Evolutionary conservation across 2,113 vertebrate genomes (phyloP).

Genomic region (Tringa solitaria): DNA sequence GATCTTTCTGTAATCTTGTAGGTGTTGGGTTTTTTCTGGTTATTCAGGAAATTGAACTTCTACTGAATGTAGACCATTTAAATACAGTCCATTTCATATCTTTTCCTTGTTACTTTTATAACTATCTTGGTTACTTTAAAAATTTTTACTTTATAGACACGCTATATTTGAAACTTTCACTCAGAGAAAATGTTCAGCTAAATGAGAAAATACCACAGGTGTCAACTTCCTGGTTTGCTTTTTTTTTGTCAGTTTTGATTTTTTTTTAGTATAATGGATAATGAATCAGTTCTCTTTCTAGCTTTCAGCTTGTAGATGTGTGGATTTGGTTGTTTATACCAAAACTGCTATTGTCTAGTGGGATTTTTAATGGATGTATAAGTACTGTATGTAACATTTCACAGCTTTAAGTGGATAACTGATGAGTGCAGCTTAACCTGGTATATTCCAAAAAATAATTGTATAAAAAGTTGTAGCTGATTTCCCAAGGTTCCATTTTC

Average conservation of each 20-base stretch:
- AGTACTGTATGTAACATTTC: neutral
- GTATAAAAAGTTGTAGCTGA: neutral
- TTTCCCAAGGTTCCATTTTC: neutral
- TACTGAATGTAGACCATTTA: neutral
- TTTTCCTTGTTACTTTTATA: neutral
- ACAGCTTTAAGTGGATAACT: neutral
- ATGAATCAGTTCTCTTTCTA: neutral
- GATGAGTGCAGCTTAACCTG: neutral
- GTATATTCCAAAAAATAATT: neutral
- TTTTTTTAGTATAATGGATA: neutral
- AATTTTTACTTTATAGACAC: neutral
- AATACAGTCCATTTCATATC: neutral
- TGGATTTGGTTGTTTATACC: neutral
- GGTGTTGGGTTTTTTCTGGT: fast-evolving
- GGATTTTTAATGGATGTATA: neutral
- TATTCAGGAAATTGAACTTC: neutral
- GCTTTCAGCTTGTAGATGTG: neutral
- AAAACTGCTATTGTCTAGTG: neutral
- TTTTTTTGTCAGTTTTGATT: neutral
- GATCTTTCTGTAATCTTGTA: neutral
- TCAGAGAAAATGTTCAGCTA: neutral
- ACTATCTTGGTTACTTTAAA: neutral
- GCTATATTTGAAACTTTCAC: neutral
- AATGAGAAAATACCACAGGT: neutral
- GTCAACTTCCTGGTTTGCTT: neutral